phyloP scores from a whole-genome alignment of 2,797 vertebrate genomes.

The Sebastolobus alascanus region DNA sequence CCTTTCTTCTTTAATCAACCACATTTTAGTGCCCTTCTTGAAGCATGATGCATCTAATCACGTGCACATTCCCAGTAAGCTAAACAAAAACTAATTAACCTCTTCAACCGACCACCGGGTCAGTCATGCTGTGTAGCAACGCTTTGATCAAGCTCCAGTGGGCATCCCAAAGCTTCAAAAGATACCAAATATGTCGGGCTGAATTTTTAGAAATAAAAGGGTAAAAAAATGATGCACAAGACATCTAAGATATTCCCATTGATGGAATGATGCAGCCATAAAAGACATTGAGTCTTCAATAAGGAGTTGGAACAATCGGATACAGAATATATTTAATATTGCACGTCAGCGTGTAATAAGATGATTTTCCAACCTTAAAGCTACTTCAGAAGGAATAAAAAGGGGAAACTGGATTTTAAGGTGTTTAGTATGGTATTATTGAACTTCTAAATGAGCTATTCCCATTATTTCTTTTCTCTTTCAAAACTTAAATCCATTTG shows the following conservation, averaged over 20 bases:
- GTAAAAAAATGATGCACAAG: background rate
- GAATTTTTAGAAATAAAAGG: background rate
- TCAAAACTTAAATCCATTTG: too few relatives aligned
- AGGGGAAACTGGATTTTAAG: background rate
- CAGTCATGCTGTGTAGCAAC: background rate
- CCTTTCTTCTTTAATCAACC: background rate
- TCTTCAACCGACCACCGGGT: background rate
- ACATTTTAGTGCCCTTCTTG: background rate
- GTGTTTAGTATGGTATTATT: background rate
- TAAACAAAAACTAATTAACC: slow-evolving; percentile 14
- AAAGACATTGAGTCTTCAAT: background rate
- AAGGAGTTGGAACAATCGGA: background rate
- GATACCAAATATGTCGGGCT: background rate
- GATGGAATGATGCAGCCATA: background rate
- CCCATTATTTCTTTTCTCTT: too few relatives aligned
- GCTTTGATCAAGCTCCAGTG: background rate
- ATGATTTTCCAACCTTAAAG: background rate
- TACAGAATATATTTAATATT: background rate
- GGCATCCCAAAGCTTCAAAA: background rate
- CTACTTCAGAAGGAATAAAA: background rate
- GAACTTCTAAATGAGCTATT: background rate
- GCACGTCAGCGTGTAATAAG: background rate
- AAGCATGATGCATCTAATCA: slow-evolving; percentile 1
- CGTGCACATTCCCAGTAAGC: slow-evolving; percentile 2
- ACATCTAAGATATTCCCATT: background rate